Evolutionary conservation across 1,140 invertebrate species (phyloP), one percentile per base, ranked within the genome.

Genomic region (Drosophila seguyi): DNA sequence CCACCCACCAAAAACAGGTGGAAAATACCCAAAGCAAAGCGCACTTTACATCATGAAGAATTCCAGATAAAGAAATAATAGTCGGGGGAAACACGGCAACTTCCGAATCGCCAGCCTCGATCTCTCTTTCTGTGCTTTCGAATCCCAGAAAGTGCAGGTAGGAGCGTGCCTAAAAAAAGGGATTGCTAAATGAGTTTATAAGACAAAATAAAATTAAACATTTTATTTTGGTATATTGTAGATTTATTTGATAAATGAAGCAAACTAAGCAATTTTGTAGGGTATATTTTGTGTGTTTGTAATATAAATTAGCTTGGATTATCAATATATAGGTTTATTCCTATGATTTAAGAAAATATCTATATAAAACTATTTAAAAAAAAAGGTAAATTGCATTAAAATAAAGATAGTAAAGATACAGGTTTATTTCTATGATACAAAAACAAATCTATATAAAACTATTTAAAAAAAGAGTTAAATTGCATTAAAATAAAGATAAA

Each of bases 41-140:
- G 8, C 25, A 34, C 8, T 31, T 45, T 29, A 52, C 45, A 42
- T 45, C 60, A 65, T 55, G 27, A 45, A 58, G 38, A 65, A 78
- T 78, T 74, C 38, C 55, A 45, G 68, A 73, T 85, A 55, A n/a
- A 65, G 81, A 77, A 69, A 41, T 31, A 31, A 25, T 29, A 31
- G 10, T 16, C 34, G 34, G 52, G 48, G 14, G 36, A 53, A 38
- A 38, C 52, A 55, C 20, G 20, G 52, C 34, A 38, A 22, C 34
- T 55, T 55, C 14, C 20, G 16, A 56, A 56, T 56, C 52, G 34
- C 14, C 20, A 25, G 16, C 20, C 38, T 18, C 13, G 11, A 55
- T 61, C 52, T 53, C 39, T 57, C 34, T 57, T 20, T 38, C 20
- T 11, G 36, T 45, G 69, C 78, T 81, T 81, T 81, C 71, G 41